Percentiles rank a stretch among this genome's conserved stretches.
These are phyloP conservation scores for Lampris incognitus DNA, from an alignment of 2,113 vertebrate species.

Conservation along the genomic window DNA sequence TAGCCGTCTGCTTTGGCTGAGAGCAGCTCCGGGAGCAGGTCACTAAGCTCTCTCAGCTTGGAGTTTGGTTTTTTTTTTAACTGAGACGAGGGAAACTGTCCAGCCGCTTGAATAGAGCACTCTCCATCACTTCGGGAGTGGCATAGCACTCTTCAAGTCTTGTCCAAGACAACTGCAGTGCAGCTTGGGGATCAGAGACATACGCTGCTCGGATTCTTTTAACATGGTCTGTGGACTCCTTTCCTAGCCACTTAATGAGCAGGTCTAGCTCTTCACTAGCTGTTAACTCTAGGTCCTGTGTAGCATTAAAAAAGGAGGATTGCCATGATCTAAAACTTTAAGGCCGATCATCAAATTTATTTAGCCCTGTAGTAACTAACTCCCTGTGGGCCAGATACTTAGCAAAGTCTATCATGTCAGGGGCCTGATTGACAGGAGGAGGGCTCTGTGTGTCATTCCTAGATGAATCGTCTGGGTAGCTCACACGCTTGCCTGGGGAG, in stretches of 20 bases:
- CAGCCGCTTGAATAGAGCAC: neutral
- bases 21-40: constrained; percentile 37
- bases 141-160: too few species aligned
- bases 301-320: neutral
- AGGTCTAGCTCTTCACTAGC: too few species aligned
- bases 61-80: constrained; percentile 4
- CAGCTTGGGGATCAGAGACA: constrained; percentile 24
- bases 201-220: neutral
- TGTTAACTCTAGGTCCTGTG: too few species aligned
- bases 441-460: neutral
- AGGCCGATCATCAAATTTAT: constrained; percentile 13
- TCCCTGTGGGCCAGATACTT: too few species aligned
- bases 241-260: too few species aligned
- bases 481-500: too few species aligned
- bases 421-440: neutral
- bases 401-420: neutral
- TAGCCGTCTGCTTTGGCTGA: neutral
- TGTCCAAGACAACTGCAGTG: neutral
- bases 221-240: too few species aligned
- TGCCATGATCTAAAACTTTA: constrained; percentile 22
- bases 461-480: neutral
- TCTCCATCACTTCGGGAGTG: too few species aligned
- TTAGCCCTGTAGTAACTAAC: too few species aligned
- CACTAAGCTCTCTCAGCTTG: constrained; percentile 40
- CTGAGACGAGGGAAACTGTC: constrained; percentile 18